phyloP scores from a whole-genome alignment of 2,113 vertebrate species.

The Nesoenas mayeri region DNA sequence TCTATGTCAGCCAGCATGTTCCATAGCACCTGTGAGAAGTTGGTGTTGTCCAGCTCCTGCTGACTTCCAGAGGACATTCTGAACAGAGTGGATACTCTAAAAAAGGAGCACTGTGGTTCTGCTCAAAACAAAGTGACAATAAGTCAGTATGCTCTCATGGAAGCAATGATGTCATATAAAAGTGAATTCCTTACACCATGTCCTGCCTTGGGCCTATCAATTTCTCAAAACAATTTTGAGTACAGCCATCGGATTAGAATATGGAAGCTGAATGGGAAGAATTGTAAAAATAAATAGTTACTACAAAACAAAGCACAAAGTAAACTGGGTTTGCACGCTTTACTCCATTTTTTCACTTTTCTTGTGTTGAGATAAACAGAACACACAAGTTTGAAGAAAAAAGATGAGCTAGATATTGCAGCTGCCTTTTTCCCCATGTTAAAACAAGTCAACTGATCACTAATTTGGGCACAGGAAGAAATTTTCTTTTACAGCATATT shows the following conservation, averaged over 20 bases:
- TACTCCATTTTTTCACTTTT: not conserved
- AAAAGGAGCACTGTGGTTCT: not conserved
- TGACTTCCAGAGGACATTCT: not conserved
- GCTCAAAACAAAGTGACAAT: not conserved
- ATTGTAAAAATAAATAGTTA: not conserved
- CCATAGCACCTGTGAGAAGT: not conserved
- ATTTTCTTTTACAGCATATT: not conserved
- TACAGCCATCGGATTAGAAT: not conserved
- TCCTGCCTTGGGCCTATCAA: not conserved
- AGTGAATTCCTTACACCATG: not conserved
- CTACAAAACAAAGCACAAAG: not conserved
- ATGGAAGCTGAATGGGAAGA: not conserved
- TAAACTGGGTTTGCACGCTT: not conserved
- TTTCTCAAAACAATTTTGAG: not conserved
- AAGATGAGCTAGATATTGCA: not conserved
- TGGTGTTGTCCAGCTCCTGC: not conserved
- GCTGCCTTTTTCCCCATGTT: not conserved
- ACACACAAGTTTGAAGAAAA: not conserved
- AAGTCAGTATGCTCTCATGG: not conserved
- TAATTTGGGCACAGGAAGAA: not conserved
- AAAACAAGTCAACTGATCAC: not conserved
- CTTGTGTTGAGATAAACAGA: not conserved
- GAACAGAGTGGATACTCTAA: not conserved
- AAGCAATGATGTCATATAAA: not conserved
- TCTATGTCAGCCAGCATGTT: not conserved